Conservation (phyloP, 1,140 invertebrate genomes). For the Rhopalosiphum padi region DNA sequence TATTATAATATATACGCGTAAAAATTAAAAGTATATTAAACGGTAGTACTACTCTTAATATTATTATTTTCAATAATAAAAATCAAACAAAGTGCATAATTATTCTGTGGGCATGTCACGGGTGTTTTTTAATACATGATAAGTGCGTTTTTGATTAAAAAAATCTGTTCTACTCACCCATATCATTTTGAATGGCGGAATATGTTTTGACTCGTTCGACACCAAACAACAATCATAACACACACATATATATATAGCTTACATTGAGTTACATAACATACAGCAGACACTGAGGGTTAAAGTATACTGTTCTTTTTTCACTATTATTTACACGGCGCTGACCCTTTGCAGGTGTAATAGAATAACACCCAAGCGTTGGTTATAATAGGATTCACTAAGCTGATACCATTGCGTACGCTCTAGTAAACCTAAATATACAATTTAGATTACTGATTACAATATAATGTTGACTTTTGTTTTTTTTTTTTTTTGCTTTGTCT, state of each 20-base stretch:
- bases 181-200: constrained; percentile 37
- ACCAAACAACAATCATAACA: not conserved
- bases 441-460: constrained; percentile 55
- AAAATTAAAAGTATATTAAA: too few species aligned
- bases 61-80: not conserved
- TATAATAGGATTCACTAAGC: constrained; percentile 57
- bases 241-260: not conserved
- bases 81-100: not conserved
- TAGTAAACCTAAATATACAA: constrained; percentile 57
- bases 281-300: constrained; percentile 1
- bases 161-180: constrained; percentile 23
- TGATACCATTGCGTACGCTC: constrained; percentile 52
- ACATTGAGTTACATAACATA: constrained; percentile 39
- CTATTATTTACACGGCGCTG: constrained; percentile 38
- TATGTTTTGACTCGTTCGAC: constrained; percentile 27
- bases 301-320: constrained; percentile 41
- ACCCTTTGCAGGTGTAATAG: constrained; percentile 57
- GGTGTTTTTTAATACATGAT: not conserved
- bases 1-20: too few species aligned
- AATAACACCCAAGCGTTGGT: constrained; percentile 55
- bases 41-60: not conserved
- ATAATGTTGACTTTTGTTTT: constrained; percentile 43
- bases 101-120: not conserved
- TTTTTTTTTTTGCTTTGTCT: not conserved
- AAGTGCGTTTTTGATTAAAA: not conserved